Conservation (phyloP, 2,888 invertebrate species). For the Drosophila ezoana region DNA sequence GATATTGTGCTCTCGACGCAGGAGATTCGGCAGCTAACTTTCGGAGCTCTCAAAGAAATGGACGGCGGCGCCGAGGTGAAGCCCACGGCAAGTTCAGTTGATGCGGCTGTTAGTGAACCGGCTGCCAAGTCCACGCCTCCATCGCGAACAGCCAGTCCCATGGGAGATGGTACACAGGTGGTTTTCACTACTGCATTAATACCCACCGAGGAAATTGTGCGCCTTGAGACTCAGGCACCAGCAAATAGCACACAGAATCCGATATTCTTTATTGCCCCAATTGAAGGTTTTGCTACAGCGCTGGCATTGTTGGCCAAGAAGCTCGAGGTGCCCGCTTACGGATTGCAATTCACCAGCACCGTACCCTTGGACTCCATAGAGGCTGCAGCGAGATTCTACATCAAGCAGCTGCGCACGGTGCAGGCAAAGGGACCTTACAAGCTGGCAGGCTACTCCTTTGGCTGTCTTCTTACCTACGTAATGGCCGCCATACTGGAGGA, state of each 20-base stretch:
- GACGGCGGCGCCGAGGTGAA: constrained; percentile 75
- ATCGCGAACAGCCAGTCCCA: constrained; percentile 78
- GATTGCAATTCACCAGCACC: constrained; percentile 93
- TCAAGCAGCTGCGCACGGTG: constrained; percentile 89
- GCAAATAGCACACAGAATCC: constrained; percentile 85
- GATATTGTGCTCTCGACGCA: constrained; percentile 95
- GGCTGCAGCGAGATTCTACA: constrained; percentile 90
- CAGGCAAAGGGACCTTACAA: constrained; percentile 94
- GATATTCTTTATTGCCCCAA: constrained; percentile 92
- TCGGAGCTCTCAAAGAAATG: constrained; percentile 89
- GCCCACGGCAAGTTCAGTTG: constrained; percentile 20
- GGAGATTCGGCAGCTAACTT: constrained; percentile 94
- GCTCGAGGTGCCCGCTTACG: constrained; percentile 92
- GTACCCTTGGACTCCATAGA: constrained; percentile 91
- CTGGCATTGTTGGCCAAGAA: constrained; percentile 90
- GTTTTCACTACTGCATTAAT: constrained; percentile 89
- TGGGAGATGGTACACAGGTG: constrained; percentile 86
- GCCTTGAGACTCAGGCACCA: constrained; percentile 86
- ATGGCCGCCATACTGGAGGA: constrained; percentile 94
- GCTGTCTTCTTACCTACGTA: constrained; percentile 97
- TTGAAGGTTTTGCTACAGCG: constrained; percentile 93
- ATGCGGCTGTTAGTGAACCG: constrained; percentile 18
- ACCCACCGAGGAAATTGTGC: constrained; percentile 90
- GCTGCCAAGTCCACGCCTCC: constrained; percentile 37
- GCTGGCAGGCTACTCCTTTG: constrained; percentile 97